Base-by-base conservation (phyloP, 2,797 vertebrate species). In the Apodemus agrarius region DNA sequence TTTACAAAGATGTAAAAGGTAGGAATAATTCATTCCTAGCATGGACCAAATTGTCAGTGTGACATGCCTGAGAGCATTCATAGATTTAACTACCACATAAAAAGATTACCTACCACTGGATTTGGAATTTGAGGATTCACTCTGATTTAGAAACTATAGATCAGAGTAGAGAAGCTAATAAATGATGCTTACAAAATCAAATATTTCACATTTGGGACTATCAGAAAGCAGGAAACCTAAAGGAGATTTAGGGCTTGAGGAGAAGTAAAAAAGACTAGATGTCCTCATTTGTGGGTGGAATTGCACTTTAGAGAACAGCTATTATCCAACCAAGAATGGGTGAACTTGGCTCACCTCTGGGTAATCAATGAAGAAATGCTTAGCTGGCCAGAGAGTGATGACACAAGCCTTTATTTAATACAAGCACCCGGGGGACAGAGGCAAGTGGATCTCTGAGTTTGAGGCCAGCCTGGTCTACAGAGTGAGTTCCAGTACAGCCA, bases 271-370 rank as follows among this genome's bases (percentile, higher is more conserved):
- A 61, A 61, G 49, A 52, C 69, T 69, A 46, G 86, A 72, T 65
- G 57, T 69, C 40, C 57, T 79, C 59, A 96, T 72, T 95, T 84
- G 46, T 92, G 69, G 74, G 34, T 86, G 78, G 90, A 96, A 81
- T 31, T 72, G 6, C 7, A 80, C 54, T 96, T 92, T 19, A 87
- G 75, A 93, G 95, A 94, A 65, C 46, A 59, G 69, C 31, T 91
- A 76, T 59, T 80, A 65, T 72, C 16, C 26, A 79, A 31, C 59
- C 93, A 97, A 89, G 40, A 92, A 78, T 72, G 65, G 59, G 14
- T 63, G 43, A 91, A 61, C 57, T 96, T 95, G 80, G 43, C 57
- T 82, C 12, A 72, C 12, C 40, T 86, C 92, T 54, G 91, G 29
- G 12, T 22, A 54, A 40, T 75, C 61, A 79, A 0, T 86, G 89